Base-by-base conservation (phyloP, 1,140 invertebrate genomes). In the Saxidomus purpurata region DNA sequence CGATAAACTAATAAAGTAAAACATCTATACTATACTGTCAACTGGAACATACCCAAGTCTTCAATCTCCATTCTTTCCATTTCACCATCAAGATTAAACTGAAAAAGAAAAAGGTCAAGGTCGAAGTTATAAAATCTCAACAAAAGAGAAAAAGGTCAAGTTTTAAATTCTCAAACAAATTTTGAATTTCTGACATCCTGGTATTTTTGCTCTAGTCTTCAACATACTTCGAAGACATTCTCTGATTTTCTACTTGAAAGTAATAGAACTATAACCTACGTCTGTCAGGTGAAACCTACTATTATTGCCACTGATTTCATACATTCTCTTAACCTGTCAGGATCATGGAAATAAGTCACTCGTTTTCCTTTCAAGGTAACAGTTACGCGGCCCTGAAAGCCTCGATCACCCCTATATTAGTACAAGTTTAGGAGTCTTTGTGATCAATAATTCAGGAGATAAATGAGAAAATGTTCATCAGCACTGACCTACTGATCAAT, bases 11-110 rank as follows among this genome's bases (percentile, higher is more conserved):
- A n/a, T n/a, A n/a, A n/a, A n/a, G n/a, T n/a, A n/a, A n/a, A n/a
- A n/a, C n/a, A n/a, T n/a, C n/a, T n/a, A n/a, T n/a, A n/a, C n/a
- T n/a, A n/a, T n/a, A n/a, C n/a, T n/a, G n/a, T n/a, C n/a, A n/a
- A n/a, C n/a, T n/a, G n/a, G n/a, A n/a, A 71, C 93, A 91, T 93
- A 96, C 96, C 96, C 86, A 96, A 90, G 91, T 96, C 95, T 93
- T 95, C 95, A 90, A 96, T 95, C 87, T 96, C 96, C 94, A 96
- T 95, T 90, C 93, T 91, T 40, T 94, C 94, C 22, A 91, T 84
- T 38, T 93, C 93, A 55, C 91, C 91, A 84, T 92, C 93, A 85
- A 92, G 82, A 63, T 91, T 92, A 15, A 93, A 87, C 93, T 94
- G 91, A 49, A 94, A 93, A 38, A 85, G 71, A 74, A 17, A 80